phyloP scores from a whole-genome alignment of 1,140 invertebrate genomes.

The Diachasma alloeum region DNA sequence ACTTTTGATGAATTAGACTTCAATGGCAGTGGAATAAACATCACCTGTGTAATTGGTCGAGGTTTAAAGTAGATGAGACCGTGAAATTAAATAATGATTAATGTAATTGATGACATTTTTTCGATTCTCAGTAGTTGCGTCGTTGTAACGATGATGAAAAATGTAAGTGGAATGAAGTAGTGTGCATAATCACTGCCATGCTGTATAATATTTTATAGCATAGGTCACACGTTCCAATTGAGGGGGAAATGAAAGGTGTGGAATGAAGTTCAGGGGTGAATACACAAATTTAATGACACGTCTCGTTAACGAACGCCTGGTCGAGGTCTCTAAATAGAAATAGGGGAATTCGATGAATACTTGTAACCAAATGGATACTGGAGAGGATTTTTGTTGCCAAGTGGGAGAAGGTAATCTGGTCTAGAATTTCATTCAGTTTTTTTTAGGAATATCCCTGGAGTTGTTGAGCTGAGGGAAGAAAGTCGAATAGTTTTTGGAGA shows the following conservation, averaged over 20 bases:
- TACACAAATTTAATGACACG: not conserved
- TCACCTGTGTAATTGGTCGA: slow-evolving; percentile 18
- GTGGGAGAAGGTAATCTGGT: not conserved
- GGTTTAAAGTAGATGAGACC: slow-evolving; percentile 21
- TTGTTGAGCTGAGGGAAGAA: too few relatives aligned
- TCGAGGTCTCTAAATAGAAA: slow-evolving; percentile 22
- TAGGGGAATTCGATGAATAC: not conserved
- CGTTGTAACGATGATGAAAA: not conserved
- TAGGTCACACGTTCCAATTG: slow-evolving; percentile 33
- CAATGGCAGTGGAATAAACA: slow-evolving; percentile 5
- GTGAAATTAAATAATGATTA: slow-evolving; percentile 39
- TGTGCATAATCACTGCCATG: slow-evolving; percentile 60
- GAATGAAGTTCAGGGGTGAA: not conserved
- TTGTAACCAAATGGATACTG: not conserved
- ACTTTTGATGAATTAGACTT: not conserved
- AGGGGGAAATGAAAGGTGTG: not conserved
- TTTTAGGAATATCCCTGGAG: too few relatives aligned
- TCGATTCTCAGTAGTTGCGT: not conserved
- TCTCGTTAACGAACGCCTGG: slow-evolving; percentile 20
- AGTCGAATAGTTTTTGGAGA: too few relatives aligned
- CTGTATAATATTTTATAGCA: slow-evolving; percentile 55
- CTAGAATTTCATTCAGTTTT: not conserved
- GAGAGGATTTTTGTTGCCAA: not conserved
- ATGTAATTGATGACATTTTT: not conserved
- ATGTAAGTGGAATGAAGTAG: slow-evolving; percentile 12